Evolutionary conservation across 2,888 invertebrate genomes (phyloP).

Genomic region (Machimus atricapillus): DNA sequence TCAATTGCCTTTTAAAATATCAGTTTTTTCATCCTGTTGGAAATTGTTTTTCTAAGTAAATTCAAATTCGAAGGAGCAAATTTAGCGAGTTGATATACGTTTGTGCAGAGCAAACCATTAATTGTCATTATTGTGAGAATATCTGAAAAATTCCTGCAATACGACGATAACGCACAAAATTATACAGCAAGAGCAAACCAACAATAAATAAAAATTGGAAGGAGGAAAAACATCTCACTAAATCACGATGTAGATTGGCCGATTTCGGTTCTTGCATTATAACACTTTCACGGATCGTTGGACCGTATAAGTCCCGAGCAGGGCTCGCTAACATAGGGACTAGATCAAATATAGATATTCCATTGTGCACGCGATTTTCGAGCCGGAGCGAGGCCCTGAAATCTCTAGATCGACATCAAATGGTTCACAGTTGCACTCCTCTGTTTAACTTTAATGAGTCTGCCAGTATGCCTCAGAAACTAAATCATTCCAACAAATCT

Average conservation of each 20-base stretch:
- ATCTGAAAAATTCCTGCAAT: not conserved
- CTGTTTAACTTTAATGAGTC: slow-evolving; percentile 43
- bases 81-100: not conserved
- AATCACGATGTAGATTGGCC: slow-evolving; percentile 41
- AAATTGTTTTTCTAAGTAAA: not conserved
- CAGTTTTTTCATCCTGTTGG: not conserved
- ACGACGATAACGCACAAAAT: slow-evolving; percentile 32
- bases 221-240: slow-evolving; percentile 34
- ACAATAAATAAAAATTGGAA: slow-evolving; percentile 38
- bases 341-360: slow-evolving; percentile 41
- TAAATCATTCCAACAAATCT: slow-evolving; percentile 44
- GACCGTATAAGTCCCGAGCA: slow-evolving; percentile 50
- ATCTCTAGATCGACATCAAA: slow-evolving; percentile 38
- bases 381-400: slow-evolving; percentile 2
- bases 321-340: slow-evolving; percentile 38
- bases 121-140: not conserved
- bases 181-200: slow-evolving; percentile 11
- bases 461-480: slow-evolving; percentile 42
- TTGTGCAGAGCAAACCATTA: not conserved
- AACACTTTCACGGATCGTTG: slow-evolving; percentile 63
- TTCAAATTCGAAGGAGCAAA: not conserved
- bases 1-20: not conserved
- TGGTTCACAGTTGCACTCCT: slow-evolving; percentile 40
- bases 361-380: slow-evolving; percentile 42
- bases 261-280: slow-evolving; percentile 52